Evolutionary conservation across 2,113 vertebrate genomes (phyloP), one percentile per base, ranked within the genome.

Genomic region (Leucosticte australis): DNA sequence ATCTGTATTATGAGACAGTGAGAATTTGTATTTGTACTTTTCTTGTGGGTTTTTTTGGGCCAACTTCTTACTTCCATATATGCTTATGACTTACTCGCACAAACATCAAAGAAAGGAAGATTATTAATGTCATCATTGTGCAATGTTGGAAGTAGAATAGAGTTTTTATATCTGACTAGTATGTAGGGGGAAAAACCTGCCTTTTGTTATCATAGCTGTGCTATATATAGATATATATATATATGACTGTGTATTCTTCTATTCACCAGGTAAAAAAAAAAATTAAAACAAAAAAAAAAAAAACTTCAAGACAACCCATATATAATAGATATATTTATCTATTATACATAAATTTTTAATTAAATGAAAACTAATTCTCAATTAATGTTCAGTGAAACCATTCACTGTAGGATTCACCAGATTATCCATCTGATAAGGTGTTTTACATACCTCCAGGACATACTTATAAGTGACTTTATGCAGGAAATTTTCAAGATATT

Each of bases 171-270:
- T 2, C 18, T 78, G 3, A 6, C 28, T 10, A 59, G 7, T 24
- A 55, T 13, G 5, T 3, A 17, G 28, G 13, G 26, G 20, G 6
- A 31, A 56, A 86, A 67, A 4, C 20, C 0, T 63, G 20, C 2
- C 2, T 73, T 80, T 44, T 71, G 1, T 68, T 26, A 41, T 2
- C 0, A 3, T 7, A 46, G 5, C 1, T 59, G 10, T 76, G 19
- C 4, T 24, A 42, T 47, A 20, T 37, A 21, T 26, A 15, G 7
- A 6, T 21, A 19, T 19, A 10, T 26, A 10, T 11, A 31, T 10
- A 19, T 19, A 7, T 24, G 6, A 41, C 13, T 60, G 1, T 64
- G 11, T 30, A 12, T 31, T 59, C 10, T 53, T 50, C 12, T 47
- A 28, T 67, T 82, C 2, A 10, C 1, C 4, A 39, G 18, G 3